phyloP scores from a whole-genome alignment of 1,140 invertebrate genomes.

The Hetaerina americana region DNA sequence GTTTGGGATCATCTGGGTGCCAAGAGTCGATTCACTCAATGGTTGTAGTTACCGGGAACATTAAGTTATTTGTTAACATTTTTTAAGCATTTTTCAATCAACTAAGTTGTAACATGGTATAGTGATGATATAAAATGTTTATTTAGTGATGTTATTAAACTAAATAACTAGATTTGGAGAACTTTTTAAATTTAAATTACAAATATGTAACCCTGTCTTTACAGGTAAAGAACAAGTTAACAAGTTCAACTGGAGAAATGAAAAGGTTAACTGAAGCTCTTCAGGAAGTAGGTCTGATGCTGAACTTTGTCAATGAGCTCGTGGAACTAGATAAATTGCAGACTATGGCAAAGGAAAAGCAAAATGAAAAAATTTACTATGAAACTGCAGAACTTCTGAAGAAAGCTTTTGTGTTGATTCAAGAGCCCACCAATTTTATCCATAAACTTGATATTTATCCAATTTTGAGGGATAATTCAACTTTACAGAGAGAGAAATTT shows the following conservation, averaged over 20 bases:
- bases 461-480: slow-evolving; percentile 28
- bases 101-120: too few relatives aligned
- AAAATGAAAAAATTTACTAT: slow-evolving; percentile 30
- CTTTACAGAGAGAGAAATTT: slow-evolving; percentile 26
- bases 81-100: too few relatives aligned
- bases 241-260: slow-evolving; percentile 15
- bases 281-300: slow-evolving; percentile 9
- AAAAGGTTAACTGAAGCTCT: slow-evolving; percentile 10
- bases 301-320: slow-evolving; percentile 11
- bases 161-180: too few relatives aligned
- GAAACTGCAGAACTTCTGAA: slow-evolving; percentile 34
- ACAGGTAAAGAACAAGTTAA: slow-evolving; percentile 13
- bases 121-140: too few relatives aligned
- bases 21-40: too few relatives aligned
- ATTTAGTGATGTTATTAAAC: too few relatives aligned
- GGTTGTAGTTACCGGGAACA: too few relatives aligned
- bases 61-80: too few relatives aligned
- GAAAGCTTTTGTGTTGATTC: slow-evolving; percentile 32
- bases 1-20: too few relatives aligned
- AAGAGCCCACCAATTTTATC: slow-evolving; percentile 32
- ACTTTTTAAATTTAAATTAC: too few relatives aligned
- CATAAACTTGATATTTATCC: slow-evolving; percentile 34
- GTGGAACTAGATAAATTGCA: slow-evolving; percentile 10
- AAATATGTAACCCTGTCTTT: too few relatives aligned
- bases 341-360: neutral